A percentile compares a stretch with the other conserved stretches of the same genome.
phyloP scores from a whole-genome alignment of 2,797 vertebrate species.

The Chelonia mydas region DNA sequence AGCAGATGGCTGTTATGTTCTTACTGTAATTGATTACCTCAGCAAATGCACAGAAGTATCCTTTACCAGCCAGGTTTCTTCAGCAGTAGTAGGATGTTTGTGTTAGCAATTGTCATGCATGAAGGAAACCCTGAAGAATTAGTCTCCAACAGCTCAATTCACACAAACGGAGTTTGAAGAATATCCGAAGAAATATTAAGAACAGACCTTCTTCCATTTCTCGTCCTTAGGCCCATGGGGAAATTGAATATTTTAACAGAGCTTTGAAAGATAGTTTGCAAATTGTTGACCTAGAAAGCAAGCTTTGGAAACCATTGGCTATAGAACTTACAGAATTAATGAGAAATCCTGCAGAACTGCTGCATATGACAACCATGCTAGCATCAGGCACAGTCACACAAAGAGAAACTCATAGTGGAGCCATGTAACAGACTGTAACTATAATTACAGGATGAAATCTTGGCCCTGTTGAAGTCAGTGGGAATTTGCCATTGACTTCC shows the following conservation, averaged over 20 bases:
- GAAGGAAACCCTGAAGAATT: slow-evolving; percentile 17
- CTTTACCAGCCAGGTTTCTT: slow-evolving; percentile 44
- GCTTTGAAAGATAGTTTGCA: slow-evolving; percentile 66
- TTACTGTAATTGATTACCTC: slow-evolving; percentile 64
- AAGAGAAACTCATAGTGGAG: slow-evolving; percentile 32
- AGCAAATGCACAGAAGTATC: slow-evolving; percentile 54
- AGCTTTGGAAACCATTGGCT: slow-evolving; percentile 56
- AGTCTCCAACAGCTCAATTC: slow-evolving; percentile 43
- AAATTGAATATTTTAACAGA: slow-evolving; percentile 44
- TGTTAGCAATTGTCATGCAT: not conserved
- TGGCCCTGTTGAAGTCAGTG: not conserved
- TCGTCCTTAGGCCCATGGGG: slow-evolving; percentile 54
- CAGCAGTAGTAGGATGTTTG: not conserved
- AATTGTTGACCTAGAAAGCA: slow-evolving; percentile 37
- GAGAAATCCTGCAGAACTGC: not conserved
- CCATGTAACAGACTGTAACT: slow-evolving; percentile 4
- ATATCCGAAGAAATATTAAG: slow-evolving; percentile 63
- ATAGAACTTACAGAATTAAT: slow-evolving; percentile 49
- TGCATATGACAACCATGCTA: slow-evolving; percentile 23
- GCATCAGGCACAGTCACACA: rapidly evolving
- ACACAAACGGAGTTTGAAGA: slow-evolving; percentile 45
- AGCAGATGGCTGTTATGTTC: slow-evolving; percentile 27
- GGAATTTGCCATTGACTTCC: not conserved
- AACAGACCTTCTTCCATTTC: slow-evolving; percentile 62
- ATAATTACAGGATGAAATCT: not conserved